Evolutionary conservation across 2,888 invertebrate species (phyloP).

Genomic region (Tolmerus cingulatus): DNA sequence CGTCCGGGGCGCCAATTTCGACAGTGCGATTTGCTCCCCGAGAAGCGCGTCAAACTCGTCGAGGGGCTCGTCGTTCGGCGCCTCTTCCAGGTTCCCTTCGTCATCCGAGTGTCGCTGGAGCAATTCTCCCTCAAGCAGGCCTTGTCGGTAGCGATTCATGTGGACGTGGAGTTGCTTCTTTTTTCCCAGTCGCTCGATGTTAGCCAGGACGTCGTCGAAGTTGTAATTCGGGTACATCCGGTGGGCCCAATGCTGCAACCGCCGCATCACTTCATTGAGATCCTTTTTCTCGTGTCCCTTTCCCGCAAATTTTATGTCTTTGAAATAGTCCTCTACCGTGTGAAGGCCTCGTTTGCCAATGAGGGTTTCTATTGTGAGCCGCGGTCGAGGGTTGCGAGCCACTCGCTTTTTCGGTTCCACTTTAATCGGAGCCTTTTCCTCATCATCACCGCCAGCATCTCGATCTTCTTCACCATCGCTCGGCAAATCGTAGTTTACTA

Average conservation of each 20-base stretch:
- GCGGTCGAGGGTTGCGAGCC: conserved; percentile 72
- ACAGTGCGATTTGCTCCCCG: conserved; percentile 71
- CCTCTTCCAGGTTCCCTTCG: conserved; percentile 41
- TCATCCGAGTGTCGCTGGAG: conserved; percentile 45
- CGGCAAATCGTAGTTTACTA: conserved; percentile 54
- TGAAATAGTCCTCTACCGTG: conserved; percentile 80
- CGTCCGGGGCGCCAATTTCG: conserved; percentile 59
- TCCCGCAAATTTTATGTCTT: conserved; percentile 79
- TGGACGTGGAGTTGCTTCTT: conserved; percentile 81
- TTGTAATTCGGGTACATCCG: conserved; percentile 87
- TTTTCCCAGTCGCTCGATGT: conserved; percentile 80
- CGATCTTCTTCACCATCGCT: conserved; percentile 57
- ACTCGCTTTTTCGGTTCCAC: conserved; percentile 67
- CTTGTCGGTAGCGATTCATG: conserved; percentile 72
- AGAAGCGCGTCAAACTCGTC: conserved; percentile 73
- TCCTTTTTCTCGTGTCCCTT: conserved; percentile 86
- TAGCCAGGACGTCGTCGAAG: conserved; percentile 85
- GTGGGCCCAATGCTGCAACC: conserved; percentile 93
- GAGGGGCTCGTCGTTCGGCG: conserved; percentile 62
- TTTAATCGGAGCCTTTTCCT: conserved; percentile 49
- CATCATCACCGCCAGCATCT: conserved; percentile 54
- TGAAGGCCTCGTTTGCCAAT: conserved; percentile 80
- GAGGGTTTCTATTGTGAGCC: conserved; percentile 74
- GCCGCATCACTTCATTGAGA: conserved; percentile 79
- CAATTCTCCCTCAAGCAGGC: conserved; percentile 63